A percentile compares a stretch with the other conserved stretches of the same genome.
These are phyloP conservation scores for Sabatieria punctata DNA, from an alignment of 2,888 invertebrate genomes.

Conservation along the genomic window DNA sequence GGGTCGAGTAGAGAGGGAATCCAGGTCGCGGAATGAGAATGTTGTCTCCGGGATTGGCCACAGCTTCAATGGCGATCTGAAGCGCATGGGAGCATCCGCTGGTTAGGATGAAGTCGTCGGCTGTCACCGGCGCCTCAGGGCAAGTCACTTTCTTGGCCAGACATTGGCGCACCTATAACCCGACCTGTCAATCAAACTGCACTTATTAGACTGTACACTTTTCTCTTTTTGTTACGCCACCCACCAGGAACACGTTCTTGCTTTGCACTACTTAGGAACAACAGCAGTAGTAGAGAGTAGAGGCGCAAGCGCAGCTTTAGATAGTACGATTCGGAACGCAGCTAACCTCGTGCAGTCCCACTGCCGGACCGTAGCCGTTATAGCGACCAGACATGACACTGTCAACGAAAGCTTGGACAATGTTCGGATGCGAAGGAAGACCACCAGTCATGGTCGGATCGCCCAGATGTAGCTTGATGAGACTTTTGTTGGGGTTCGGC, in stretches of 20 bases:
- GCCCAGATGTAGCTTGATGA: background rate
- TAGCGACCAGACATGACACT: constrained; percentile 17
- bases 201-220: too few relatives aligned
- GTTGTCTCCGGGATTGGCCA: constrained; percentile 77
- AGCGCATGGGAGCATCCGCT: constrained; percentile 89
- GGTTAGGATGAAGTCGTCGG: constrained; percentile 68
- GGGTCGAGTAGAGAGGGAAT: constrained; percentile 30
- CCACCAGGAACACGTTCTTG: too few relatives aligned
- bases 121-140: constrained; percentile 18
- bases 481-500: constrained; percentile 1
- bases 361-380: constrained; percentile 29
- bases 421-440: constrained; percentile 15
- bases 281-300: too few relatives aligned
- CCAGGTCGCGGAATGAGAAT: constrained; percentile 43
- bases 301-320: too few relatives aligned
- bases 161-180: too few relatives aligned
- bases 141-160: constrained; percentile 15
- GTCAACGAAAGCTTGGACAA: constrained; percentile 16
- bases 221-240: too few relatives aligned
- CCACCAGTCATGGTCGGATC: constrained; percentile 13
- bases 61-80: constrained; percentile 70
- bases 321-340: too few relatives aligned
- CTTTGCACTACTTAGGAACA: too few relatives aligned
- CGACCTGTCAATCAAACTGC: too few relatives aligned
- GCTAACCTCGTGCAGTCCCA: constrained; percentile 16